Evolutionary conservation across 2,113 vertebrate species (phyloP).

Genomic region (Ia io): DNA sequence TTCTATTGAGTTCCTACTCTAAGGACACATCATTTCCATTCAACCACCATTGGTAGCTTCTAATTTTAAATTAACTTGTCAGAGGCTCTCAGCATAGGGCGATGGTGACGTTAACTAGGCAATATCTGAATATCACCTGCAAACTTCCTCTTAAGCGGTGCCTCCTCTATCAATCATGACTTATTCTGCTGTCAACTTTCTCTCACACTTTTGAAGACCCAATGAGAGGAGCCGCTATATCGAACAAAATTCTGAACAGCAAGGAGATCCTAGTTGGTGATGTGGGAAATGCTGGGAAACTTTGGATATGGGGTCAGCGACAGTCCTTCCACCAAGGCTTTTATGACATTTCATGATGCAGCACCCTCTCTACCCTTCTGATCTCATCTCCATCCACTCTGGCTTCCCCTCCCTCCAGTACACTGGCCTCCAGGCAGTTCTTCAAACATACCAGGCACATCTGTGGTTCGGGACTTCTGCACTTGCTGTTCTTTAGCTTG

Average conservation of each 20-base stretch:
- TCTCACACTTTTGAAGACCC: constrained; percentile 10
- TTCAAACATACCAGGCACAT: not conserved
- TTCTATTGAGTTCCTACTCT: not conserved
- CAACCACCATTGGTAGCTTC: not conserved
- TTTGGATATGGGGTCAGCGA: not conserved
- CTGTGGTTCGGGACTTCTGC: not conserved
- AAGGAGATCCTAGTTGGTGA: not conserved
- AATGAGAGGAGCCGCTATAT: not conserved
- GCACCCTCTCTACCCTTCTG: not conserved
- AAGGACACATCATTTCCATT: not conserved
- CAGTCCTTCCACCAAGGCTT: not conserved
- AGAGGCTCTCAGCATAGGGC: not conserved
- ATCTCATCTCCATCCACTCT: not conserved
- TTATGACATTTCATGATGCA: not conserved
- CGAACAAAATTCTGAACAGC: constrained; percentile 12
- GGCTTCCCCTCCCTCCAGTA: not conserved
- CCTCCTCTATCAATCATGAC: not conserved
- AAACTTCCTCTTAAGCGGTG: not conserved
- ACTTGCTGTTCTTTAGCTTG: not conserved
- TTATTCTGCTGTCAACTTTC: not conserved
- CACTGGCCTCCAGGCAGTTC: not conserved
- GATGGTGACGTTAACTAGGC: not conserved
- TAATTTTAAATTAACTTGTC: not conserved
- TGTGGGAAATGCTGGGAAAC: not conserved
- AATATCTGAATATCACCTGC: not conserved